These are phyloP conservation scores for Boloria selene DNA, from an alignment of 2,888 invertebrate species.

Conservation along the genomic window DNA sequence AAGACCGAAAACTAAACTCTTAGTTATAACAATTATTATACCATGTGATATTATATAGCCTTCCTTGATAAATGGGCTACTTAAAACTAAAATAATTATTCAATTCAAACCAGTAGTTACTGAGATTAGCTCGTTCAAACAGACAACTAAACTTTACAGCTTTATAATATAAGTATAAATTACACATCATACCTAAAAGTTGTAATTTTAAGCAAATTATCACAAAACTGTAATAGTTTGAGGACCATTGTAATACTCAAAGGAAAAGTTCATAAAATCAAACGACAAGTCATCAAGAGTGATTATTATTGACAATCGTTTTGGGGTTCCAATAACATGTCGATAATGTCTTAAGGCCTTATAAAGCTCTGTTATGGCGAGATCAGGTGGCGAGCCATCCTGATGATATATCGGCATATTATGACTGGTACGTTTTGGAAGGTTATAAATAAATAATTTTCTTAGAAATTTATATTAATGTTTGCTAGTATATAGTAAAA, in stretches of 20 bases:
- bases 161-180: too few species aligned
- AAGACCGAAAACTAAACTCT: too few species aligned
- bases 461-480: neutral
- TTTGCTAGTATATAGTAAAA: too few species aligned
- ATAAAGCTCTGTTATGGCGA: conserved; percentile 11
- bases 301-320: conserved; percentile 26
- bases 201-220: too few species aligned
- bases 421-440: neutral
- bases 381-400: neutral
- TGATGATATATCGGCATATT: conserved; percentile 9
- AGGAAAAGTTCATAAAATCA: conserved; percentile 21
- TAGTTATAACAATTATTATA: too few species aligned
- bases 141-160: too few species aligned
- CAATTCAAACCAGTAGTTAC: too few species aligned
- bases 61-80: too few species aligned
- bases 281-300: conserved; percentile 21
- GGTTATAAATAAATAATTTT: neutral
- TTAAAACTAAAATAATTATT: too few species aligned
- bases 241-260: neutral
- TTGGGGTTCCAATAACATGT: conserved; percentile 10
- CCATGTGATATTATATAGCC: too few species aligned
- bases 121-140: too few species aligned
- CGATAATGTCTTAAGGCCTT: conserved; percentile 14
- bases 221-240: neutral
- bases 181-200: too few species aligned